phyloP scores from a whole-genome alignment of 2,888 invertebrate species.

The Stegana nigrithorax region DNA sequence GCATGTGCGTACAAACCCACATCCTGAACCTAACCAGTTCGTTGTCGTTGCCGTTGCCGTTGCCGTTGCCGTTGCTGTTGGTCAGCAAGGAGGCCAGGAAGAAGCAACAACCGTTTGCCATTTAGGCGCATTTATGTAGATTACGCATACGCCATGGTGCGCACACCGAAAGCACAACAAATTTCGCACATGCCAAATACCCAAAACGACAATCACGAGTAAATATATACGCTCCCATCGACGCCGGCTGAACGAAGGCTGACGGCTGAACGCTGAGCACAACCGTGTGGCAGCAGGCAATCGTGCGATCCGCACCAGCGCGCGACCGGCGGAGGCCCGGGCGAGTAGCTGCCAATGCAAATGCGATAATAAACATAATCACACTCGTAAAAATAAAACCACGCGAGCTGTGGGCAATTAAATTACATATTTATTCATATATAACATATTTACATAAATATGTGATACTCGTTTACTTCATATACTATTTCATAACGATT shows the following conservation, averaged over 20 bases:
- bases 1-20: background rate
- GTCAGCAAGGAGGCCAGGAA: too few species aligned
- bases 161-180: background rate
- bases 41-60: too few species aligned
- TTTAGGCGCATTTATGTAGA: conserved; percentile 4
- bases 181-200: background rate
- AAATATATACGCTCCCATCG: background rate
- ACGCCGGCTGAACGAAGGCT: background rate
- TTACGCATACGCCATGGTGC: conserved; percentile 2
- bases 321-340: too few species aligned
- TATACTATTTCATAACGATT: conserved; percentile 16
- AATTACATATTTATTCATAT: conserved; percentile 5
- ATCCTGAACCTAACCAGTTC: too few species aligned
- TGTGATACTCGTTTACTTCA: background rate
- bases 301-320: too few species aligned
- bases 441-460: too few species aligned
- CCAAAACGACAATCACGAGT: background rate
- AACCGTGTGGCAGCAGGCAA: background rate
- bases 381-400: background rate
- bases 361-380: background rate
- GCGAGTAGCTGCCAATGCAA: too few species aligned
- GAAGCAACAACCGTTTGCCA: too few species aligned
- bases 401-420: too few species aligned
- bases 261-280: background rate
- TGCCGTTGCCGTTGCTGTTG: too few species aligned